A percentile compares a stretch with the other conserved stretches of the same genome.
phyloP scores from a whole-genome alignment of 2,113 vertebrate species.

The Elaphurus davidianus region DNA sequence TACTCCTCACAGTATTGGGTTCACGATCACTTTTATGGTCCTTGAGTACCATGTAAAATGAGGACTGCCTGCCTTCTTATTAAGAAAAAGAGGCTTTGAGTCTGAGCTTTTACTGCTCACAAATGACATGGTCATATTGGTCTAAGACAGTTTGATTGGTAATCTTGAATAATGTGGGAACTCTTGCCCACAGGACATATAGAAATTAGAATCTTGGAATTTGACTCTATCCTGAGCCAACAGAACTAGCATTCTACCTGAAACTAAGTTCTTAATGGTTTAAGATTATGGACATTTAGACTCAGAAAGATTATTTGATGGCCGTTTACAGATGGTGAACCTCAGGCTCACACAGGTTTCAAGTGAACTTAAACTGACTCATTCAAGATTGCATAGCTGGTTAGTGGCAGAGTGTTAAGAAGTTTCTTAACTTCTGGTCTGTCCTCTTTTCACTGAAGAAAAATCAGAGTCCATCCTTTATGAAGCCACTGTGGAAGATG shows the following conservation, averaged over 20 bases:
- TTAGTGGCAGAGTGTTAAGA: not conserved
- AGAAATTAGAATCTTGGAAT: not conserved
- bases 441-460: not conserved
- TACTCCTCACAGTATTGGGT: not conserved
- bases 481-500: not conserved
- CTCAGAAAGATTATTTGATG: not conserved
- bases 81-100: not conserved
- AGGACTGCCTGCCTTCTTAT: not conserved
- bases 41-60: not conserved
- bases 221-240: not conserved
- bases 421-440: not conserved
- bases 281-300: not conserved
- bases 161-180: not conserved
- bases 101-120: not conserved
- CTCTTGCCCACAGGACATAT: not conserved
- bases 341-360: not conserved
- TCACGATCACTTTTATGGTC: not conserved
- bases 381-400: not conserved
- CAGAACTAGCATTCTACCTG: not conserved
- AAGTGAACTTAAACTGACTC: not conserved
- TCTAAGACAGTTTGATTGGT: not conserved
- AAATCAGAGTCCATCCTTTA: not conserved
- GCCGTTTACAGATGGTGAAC: not conserved
- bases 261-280: not conserved
- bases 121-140: not conserved